These are phyloP conservation scores for Myrmophylax atrothorax DNA, from an alignment of 2,113 vertebrate genomes.

Conservation along the genomic window DNA sequence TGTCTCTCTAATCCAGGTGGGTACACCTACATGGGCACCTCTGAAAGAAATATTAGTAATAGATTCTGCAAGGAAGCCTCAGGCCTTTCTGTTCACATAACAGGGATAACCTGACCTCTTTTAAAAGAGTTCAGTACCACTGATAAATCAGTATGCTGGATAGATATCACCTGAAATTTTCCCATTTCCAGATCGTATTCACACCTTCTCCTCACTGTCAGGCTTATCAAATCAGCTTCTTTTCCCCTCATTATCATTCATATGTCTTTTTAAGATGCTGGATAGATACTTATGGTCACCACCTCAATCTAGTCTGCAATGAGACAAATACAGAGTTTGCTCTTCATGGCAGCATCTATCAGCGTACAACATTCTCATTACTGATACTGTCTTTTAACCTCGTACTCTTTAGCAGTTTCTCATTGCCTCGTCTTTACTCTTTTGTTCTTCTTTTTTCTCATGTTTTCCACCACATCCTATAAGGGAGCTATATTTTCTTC, in stretches of 20 bases:
- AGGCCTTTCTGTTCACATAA: neutral
- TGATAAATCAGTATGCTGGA: neutral
- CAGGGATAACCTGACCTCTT: neutral
- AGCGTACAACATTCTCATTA: neutral
- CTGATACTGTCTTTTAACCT: neutral
- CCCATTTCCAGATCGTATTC: neutral
- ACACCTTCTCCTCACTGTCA: neutral
- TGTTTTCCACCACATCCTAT: neutral
- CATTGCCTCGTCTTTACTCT: neutral
- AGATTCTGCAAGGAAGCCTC: neutral
- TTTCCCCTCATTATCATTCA: neutral
- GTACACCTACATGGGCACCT: neutral
- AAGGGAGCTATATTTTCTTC: neutral
- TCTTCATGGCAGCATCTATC: neutral
- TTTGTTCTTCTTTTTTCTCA: neutral
- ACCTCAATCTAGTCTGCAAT: neutral
- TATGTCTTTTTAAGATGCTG: neutral
- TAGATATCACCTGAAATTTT: neutral
- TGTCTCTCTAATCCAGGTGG: neutral
- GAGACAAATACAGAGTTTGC: neutral
- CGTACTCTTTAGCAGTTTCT: neutral
- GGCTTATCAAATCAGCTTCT: neutral
- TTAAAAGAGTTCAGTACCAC: neutral
- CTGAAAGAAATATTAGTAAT: neutral
- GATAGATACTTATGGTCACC: neutral